Percentiles rank a stretch among this genome's conserved stretches.
Conservation (phyloP, 2,888 invertebrate genomes). For the Agrochola litura region DNA sequence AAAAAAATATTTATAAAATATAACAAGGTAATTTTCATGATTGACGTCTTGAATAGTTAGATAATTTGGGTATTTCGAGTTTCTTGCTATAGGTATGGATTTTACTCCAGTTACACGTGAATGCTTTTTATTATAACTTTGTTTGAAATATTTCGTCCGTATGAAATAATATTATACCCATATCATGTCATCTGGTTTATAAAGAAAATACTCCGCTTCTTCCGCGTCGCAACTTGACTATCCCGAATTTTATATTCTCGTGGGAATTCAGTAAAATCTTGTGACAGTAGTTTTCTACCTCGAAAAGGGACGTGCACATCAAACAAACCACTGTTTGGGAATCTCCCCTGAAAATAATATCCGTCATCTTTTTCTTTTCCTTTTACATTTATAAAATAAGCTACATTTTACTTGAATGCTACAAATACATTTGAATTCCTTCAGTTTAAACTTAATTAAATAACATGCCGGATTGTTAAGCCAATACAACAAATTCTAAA, state of each 20-base stretch:
- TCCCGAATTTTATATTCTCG: constrained; percentile 53
- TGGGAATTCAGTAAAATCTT: constrained; percentile 59
- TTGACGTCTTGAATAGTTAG: background rate
- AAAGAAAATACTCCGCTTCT: constrained; percentile 53
- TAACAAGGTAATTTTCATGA: background rate
- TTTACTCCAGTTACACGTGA: background rate
- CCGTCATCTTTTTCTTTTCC: constrained; percentile 55
- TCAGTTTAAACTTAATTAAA: constrained; percentile 2
- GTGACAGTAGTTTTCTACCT: constrained; percentile 56
- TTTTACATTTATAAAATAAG: constrained; percentile 48
- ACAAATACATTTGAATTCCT: constrained; percentile 15
- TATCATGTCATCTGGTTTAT: constrained; percentile 54
- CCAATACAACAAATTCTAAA: constrained; percentile 1
- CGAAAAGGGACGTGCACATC: constrained; percentile 61
- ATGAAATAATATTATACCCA: constrained; percentile 53
- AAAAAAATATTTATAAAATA: background rate
- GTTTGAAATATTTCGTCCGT: constrained; percentile 29
- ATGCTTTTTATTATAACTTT: constrained; percentile 37
- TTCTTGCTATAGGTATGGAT: background rate
- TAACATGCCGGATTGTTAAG: background rate
- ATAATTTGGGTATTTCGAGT: background rate
- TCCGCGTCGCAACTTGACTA: constrained; percentile 55
- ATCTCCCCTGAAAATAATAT: constrained; percentile 52
- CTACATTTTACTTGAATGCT: constrained; percentile 28
- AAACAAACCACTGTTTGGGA: constrained; percentile 58